Evolutionary conservation across 2,888 invertebrate genomes (phyloP), one percentile per base, ranked within the genome.

Genomic region (Drosophila infuscata): DNA sequence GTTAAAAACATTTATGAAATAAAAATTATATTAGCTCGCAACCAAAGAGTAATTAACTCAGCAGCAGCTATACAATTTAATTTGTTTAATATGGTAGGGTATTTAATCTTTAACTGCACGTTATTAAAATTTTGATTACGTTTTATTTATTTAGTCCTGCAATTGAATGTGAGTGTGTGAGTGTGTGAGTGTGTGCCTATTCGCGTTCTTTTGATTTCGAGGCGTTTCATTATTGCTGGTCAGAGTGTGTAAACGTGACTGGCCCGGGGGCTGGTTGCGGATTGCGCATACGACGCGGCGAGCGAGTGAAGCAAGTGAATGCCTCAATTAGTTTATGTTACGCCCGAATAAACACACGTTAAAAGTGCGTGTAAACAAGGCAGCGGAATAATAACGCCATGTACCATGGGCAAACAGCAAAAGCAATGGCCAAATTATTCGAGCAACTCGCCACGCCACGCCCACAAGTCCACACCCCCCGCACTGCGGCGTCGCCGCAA

Each of bases 321-420:
- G 85, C 76, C 80, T 90, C 90, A 87, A 87, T 87, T 87, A 87
- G 89, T 87, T 87, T 76, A 78, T 72, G 76, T 78, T 87, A 76
- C 69, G 75, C 73, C 77, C 70, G 73, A 84, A 84, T 90, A 90
- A 81, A 90, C 90, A 88, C 80, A 77, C 82, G 75, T 87, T 87
- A 82, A 90, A 87, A 82, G 76, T 90, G 89, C 88, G 90, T 87
- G 88, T 77, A 86, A 89, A 89, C 89, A 89, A 63, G 66, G 56
- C 58, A 51, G 67, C 64, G 58, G 35, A 64, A 85, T 88, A 88
- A 89, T 80, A 83, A 77, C 64, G 77, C 76, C 79, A 67, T 68
- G 65, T 76, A 62, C 71, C 33, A 72, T 54, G 64, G 71, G 57
- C 69, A 74, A 73, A 76, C 81, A 88, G 86, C 76, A 71, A 86